A percentile compares a stretch with the other conserved stretches of the same genome.
Evolutionary conservation across 2,888 invertebrate species (phyloP).

Genomic region (Pachydiplax longipennis): DNA sequence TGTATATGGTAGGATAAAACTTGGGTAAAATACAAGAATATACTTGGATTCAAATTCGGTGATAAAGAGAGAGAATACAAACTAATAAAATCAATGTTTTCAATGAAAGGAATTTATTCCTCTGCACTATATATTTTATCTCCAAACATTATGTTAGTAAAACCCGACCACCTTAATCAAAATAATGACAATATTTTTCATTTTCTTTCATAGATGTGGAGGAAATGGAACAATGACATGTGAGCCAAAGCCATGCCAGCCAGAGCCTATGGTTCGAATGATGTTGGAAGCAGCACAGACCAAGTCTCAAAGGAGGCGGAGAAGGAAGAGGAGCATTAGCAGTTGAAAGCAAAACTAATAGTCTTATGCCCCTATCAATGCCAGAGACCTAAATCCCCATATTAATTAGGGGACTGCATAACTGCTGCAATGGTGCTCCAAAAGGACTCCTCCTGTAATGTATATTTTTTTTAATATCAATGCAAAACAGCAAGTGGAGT

Average conservation of each 20-base stretch:
- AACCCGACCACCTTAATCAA: too few relatives aligned
- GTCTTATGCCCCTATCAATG: background rate
- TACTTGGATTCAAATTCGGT: too few relatives aligned
- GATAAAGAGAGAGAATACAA: too few relatives aligned
- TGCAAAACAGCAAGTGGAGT: conserved; percentile 21
- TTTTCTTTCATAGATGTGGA: conserved; percentile 76
- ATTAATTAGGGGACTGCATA: conserved; percentile 26
- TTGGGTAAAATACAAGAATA: too few relatives aligned
- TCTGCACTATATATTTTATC: too few relatives aligned
- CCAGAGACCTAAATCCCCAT: background rate
- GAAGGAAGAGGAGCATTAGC: conserved; percentile 39
- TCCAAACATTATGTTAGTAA: too few relatives aligned
- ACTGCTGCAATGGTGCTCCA: conserved; percentile 39
- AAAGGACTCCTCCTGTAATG: conserved; percentile 30
- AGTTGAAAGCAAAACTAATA: conserved; percentile 11
- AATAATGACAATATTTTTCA: conserved; percentile 48
- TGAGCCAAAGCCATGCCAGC: conserved; percentile 88
- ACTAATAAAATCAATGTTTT: too few relatives aligned
- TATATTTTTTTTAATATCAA: conserved; percentile 26
- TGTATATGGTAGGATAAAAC: too few relatives aligned
- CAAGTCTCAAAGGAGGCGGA: conserved; percentile 31
- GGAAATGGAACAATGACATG: conserved; percentile 94
- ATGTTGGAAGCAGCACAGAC: conserved; percentile 78
- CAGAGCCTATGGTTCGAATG: conserved; percentile 88
- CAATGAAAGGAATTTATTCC: too few relatives aligned